Evolutionary conservation across 2,113 vertebrate species (phyloP).

Genomic region (Stegostoma tigrinum): DNA sequence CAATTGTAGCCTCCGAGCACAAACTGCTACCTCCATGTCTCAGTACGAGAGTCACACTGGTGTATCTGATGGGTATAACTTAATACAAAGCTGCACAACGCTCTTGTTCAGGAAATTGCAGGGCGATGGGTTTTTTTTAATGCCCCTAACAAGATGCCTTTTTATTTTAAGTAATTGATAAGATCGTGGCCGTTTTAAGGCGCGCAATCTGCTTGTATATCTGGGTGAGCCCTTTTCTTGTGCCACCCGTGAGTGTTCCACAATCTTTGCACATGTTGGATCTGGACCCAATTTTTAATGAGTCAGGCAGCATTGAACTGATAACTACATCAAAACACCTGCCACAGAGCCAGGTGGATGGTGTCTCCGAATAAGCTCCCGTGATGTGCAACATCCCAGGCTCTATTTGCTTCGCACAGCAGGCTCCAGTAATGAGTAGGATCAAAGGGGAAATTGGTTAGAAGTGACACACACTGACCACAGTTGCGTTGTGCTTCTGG

Average conservation of each 20-base stretch:
- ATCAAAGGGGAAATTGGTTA: neutral
- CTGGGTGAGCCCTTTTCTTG: neutral
- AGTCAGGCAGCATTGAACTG: neutral
- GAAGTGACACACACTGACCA: neutral
- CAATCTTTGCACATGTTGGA: neutral
- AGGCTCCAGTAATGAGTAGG: neutral
- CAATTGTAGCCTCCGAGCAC: neutral
- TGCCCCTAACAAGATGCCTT: neutral
- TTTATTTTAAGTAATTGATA: neutral
- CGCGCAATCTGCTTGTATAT: neutral
- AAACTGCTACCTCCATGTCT: neutral
- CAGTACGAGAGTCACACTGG: neutral
- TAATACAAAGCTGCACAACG: neutral
- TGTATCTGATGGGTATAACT: neutral
- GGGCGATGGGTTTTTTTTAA: neutral
- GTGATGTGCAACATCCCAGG: neutral
- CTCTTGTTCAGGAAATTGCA: neutral
- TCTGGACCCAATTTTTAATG: neutral
- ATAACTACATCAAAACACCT: neutral
- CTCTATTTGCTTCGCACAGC: neutral
- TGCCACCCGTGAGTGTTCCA: neutral
- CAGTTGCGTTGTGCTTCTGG: neutral
- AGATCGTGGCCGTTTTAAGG: neutral
- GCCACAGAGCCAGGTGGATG: neutral
- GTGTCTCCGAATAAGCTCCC: neutral